Percentiles rank a stretch among this genome's conserved stretches.
Evolutionary conservation across 2,113 vertebrate species (phyloP).

Genomic region (Festucalex cinctus): DNA sequence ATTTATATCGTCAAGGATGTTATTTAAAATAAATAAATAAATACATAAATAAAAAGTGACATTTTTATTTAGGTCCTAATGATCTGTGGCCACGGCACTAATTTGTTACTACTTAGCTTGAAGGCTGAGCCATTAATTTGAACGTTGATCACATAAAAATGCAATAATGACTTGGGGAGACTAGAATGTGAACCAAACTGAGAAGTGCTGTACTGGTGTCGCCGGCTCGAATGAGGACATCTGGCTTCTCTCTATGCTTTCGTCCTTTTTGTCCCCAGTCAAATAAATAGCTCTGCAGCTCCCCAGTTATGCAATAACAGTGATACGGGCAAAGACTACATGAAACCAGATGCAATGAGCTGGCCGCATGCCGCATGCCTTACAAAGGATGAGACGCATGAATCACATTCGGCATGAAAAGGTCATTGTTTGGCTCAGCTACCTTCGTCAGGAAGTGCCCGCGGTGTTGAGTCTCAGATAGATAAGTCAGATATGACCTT

Average conservation of each 20-base stretch:
- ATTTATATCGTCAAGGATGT: not conserved
- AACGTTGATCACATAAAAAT: not conserved
- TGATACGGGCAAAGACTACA: constrained; percentile 41
- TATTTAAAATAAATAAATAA: not conserved
- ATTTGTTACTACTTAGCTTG: not conserved
- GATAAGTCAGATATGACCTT: constrained; percentile 69
- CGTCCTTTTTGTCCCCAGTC: constrained; percentile 49
- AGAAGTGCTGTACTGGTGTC: not conserved
- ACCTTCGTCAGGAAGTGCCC: constrained; percentile 63
- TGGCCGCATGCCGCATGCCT: constrained; percentile 39
- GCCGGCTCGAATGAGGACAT: constrained; percentile 9
- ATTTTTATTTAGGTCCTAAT: not conserved
- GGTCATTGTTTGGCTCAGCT: constrained; percentile 67
- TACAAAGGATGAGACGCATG: constrained; percentile 53
- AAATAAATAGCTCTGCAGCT: constrained; percentile 44
- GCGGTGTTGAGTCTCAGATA: constrained; percentile 53
- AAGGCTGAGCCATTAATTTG: not conserved
- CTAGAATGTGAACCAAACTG: not conserved
- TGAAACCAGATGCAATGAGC: constrained; percentile 46
- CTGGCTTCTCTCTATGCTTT: constrained; percentile 31
- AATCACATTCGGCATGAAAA: constrained; percentile 70
- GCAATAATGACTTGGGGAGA: not conserved
- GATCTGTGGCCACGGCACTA: not conserved
- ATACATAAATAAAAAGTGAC: not conserved
- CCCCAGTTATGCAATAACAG: constrained; percentile 45